Conservation (phyloP, 2,797 vertebrate species). For the Sciurus carolinensis region DNA sequence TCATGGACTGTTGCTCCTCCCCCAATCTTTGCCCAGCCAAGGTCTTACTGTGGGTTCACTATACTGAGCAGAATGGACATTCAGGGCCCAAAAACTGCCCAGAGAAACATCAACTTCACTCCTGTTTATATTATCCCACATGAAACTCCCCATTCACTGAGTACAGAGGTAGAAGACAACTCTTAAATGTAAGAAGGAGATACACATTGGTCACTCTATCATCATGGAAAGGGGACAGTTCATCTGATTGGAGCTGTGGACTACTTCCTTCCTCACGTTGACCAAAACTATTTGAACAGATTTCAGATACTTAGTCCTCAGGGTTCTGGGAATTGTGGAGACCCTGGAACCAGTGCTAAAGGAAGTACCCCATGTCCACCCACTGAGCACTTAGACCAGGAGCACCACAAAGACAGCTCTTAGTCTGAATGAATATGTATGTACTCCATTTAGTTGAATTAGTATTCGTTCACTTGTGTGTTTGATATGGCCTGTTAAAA, state of each 20-base stretch:
- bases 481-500: slow-evolving; percentile 41
- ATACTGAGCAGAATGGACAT: background rate
- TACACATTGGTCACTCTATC: background rate
- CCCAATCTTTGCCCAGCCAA: background rate
- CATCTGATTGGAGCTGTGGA: background rate
- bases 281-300: background rate
- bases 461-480: background rate
- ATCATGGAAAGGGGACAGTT: background rate
- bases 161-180: background rate
- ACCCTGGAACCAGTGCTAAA: background rate
- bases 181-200: background rate
- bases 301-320: slow-evolving; percentile 11
- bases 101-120: background rate
- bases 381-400: background rate
- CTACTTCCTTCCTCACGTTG: background rate
- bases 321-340: background rate
- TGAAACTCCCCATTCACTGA: background rate
- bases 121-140: background rate
- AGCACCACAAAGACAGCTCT: background rate
- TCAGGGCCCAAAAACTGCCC: background rate
- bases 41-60: background rate
- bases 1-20: background rate
- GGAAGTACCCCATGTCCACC: background rate
- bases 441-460: slow-evolving; percentile 21
- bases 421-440: background rate